These are phyloP conservation scores for Gryllus bimaculatus DNA, from an alignment of 1,140 invertebrate species.

Conservation along the genomic window DNA sequence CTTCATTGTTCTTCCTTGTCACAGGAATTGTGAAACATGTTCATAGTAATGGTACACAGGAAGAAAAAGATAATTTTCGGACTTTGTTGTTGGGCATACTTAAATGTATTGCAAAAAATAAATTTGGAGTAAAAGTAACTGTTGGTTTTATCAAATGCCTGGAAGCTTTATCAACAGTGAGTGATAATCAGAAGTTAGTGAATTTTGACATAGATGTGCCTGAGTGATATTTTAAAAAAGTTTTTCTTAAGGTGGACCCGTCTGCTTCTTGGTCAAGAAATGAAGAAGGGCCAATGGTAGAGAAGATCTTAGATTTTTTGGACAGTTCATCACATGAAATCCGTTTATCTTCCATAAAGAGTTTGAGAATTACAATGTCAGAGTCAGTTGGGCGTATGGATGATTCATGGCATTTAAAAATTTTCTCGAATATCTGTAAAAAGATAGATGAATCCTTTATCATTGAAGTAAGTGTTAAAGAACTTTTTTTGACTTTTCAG, in stretches of 20 bases:
- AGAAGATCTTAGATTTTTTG: conserved; percentile 31
- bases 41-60: background rate
- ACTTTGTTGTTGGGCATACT: conserved; percentile 9
- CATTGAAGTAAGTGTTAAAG: background rate
- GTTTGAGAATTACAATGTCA: conserved; percentile 25
- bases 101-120: conserved; percentile 19
- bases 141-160: conserved; percentile 32
- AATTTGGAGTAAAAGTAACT: conserved; percentile 31
- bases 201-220: background rate
- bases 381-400: conserved; percentile 24
- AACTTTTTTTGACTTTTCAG: background rate
- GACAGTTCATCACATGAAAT: conserved; percentile 33
- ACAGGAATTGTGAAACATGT: background rate
- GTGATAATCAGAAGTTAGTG: conserved; percentile 18
- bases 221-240: background rate
- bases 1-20: background rate
- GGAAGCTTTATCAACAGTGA: conserved; percentile 28
- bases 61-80: background rate
- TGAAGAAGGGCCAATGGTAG: conserved; percentile 24
- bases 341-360: conserved; percentile 32
- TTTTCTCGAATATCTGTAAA: conserved; percentile 26
- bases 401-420: background rate
- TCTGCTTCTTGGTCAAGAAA: conserved; percentile 6
- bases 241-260: background rate
- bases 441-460: conserved; percentile 28